Conservation (phyloP, 2,888 invertebrate species). For the Hyppa rectilinea region DNA sequence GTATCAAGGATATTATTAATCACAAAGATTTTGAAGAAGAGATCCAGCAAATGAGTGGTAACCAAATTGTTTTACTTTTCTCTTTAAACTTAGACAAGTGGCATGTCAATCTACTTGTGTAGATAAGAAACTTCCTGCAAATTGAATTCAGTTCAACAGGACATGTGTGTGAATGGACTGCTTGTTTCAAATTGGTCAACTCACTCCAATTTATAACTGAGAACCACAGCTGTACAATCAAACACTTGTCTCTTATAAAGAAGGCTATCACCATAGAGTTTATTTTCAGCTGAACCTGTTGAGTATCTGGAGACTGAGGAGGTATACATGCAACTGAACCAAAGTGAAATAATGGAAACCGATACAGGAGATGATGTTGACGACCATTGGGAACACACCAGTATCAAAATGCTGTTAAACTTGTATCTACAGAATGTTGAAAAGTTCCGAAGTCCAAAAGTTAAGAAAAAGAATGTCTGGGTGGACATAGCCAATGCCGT, state of each 20-base stretch:
- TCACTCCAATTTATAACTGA: slow-evolving; percentile 42
- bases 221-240: slow-evolving; percentile 29
- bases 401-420: slow-evolving; percentile 78
- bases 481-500: slow-evolving; percentile 80
- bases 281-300: slow-evolving; percentile 77
- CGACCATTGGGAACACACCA: slow-evolving; percentile 85
- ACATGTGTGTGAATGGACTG: slow-evolving; percentile 42
- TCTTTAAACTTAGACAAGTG: slow-evolving; percentile 23
- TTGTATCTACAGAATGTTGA: slow-evolving; percentile 84
- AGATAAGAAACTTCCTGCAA: slow-evolving; percentile 52
- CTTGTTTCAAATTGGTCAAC: slow-evolving; percentile 49
- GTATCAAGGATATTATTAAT: slow-evolving; percentile 24
- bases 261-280: slow-evolving; percentile 64
- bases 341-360: slow-evolving; percentile 76
- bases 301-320: slow-evolving; percentile 80
- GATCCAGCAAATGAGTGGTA: slow-evolving; percentile 65
- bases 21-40: slow-evolving; percentile 51
- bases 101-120: slow-evolving; percentile 23
- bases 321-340: slow-evolving; percentile 79
- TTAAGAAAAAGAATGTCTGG: slow-evolving; percentile 87
- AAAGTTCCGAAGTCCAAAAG: slow-evolving; percentile 85
- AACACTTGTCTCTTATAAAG: slow-evolving; percentile 13
- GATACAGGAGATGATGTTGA: slow-evolving; percentile 81
- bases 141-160: slow-evolving; percentile 46
- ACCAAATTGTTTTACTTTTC: slow-evolving; percentile 42